A percentile compares a stretch with the other conserved stretches of the same genome.
Conservation (phyloP, 2,888 invertebrate genomes). For the Netelia fuscicornis region DNA sequence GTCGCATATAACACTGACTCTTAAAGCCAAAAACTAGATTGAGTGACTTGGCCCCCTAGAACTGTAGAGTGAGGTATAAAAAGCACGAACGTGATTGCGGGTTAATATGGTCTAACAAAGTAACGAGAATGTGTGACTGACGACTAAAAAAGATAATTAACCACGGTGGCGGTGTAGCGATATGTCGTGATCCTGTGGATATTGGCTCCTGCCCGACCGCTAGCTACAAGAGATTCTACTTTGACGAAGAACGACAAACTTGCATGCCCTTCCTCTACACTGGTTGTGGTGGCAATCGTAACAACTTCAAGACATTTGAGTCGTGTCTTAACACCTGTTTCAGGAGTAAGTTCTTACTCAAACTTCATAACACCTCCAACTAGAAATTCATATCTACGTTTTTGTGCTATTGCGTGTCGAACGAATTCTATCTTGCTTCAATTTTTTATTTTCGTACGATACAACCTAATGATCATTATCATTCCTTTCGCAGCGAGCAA, state of each 20-base stretch:
- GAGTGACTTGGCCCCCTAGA: too few species aligned
- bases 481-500: conserved; percentile 78
- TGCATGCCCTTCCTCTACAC: conserved; percentile 93
- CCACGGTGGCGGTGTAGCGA: conserved; percentile 85
- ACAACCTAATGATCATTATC: not conserved
- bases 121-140: conserved; percentile 13
- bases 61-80: too few species aligned
- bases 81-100: too few species aligned
- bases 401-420: not conserved
- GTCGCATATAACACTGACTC: too few species aligned
- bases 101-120: not conserved
- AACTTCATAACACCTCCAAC: not conserved
- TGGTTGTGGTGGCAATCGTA: conserved; percentile 95
- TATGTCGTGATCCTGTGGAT: conserved; percentile 89
- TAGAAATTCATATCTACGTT: not conserved
- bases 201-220: conserved; percentile 87
- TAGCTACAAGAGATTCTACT: conserved; percentile 90
- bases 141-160: conserved; percentile 52
- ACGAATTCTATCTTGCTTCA: not conserved
- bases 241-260: conserved; percentile 88
- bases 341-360: conserved; percentile 80
- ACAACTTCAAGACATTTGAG: conserved; percentile 92
- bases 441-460: not conserved
- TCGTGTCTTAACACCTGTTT: conserved; percentile 89
- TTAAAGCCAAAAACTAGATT: too few species aligned